These are phyloP conservation scores for Coelopa frigida DNA, from an alignment of 1,140 invertebrate genomes.

Conservation along the genomic window DNA sequence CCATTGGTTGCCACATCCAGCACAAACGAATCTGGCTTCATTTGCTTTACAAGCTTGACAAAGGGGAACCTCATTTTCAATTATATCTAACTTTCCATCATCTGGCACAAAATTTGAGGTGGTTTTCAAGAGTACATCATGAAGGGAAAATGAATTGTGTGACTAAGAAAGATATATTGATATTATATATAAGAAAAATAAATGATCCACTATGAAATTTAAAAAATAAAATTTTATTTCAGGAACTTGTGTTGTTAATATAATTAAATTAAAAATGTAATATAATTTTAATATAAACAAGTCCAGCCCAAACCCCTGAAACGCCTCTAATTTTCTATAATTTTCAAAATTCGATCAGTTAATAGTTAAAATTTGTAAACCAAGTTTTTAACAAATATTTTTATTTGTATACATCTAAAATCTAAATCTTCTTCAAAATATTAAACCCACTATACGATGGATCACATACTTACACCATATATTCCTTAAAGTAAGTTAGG, in stretches of 20 bases:
- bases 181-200: slow-evolving; percentile 14
- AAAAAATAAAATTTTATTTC: slow-evolving; percentile 38
- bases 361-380: too few relatives aligned
- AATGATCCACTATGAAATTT: slow-evolving; percentile 1
- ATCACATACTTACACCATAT: too few relatives aligned
- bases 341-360: too few relatives aligned
- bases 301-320: too few relatives aligned
- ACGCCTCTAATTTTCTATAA: too few relatives aligned
- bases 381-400: too few relatives aligned
- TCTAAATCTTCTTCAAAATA: too few relatives aligned
- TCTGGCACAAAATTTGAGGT: slow-evolving; percentile 56
- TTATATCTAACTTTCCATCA: slow-evolving; percentile 49
- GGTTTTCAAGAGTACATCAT: slow-evolving; percentile 51
- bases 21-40: slow-evolving; percentile 77
- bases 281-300: too few relatives aligned
- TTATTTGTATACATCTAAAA: too few relatives aligned
- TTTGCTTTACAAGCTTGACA: slow-evolving; percentile 76
- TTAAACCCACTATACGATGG: too few relatives aligned
- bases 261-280: too few relatives aligned
- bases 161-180: slow-evolving; percentile 8
- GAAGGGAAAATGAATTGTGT: slow-evolving; percentile 40
- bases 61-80: slow-evolving; percentile 52
- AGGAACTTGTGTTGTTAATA: slow-evolving; percentile 22
- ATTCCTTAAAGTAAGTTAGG: too few relatives aligned
- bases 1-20: slow-evolving; percentile 82